Evolutionary conservation across 2,888 invertebrate species (phyloP), one percentile per base, ranked within the genome.

Genomic region (Athalia cordata): DNA sequence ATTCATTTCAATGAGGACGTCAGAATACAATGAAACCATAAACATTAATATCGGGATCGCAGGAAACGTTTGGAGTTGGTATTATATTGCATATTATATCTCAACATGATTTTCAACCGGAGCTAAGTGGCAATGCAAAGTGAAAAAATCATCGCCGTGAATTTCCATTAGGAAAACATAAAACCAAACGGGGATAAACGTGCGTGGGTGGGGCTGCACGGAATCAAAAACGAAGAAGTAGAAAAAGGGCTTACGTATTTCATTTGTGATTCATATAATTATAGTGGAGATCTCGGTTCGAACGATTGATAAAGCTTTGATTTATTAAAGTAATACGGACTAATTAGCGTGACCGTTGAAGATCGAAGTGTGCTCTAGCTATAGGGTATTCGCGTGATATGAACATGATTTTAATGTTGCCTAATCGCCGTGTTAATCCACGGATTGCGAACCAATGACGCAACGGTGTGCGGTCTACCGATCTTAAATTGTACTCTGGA

Each of bases 401-500:
- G 62, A 75, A 64, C 75, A 75, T 64, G 50, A 75, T 50, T 64
- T 64, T 64, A 62, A 52, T 29, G 75, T 75, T 75, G 75, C 75
- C 75, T 64, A 75, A 75, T 75, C 75, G 75, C 29, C 49, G 29
- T 43, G 29, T 43, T 29, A 29, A 50, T 52, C 11, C 13, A 55
- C n/a, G 70, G 47, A 50, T 64, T 29, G 49, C 62, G 45, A 45
- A 43, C 61, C 50, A 13, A 11, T 75, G 62, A 50, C 64, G 75
- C 75, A 75, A 75, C 62, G 29, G 29, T 29, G 29, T 62, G 7
- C 55, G 29, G 62, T 8, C 62, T 62, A 64, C 75, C 75, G 29
- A 75, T 64, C 75, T 75, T 49, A 57, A 64, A 64, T 78, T 61
- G 65, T 59, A 65, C 61, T 65, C 64, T 64, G 78, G 78, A 78